phyloP scores from a whole-genome alignment of 2,797 vertebrate genomes.

The Remorina albescens region DNA sequence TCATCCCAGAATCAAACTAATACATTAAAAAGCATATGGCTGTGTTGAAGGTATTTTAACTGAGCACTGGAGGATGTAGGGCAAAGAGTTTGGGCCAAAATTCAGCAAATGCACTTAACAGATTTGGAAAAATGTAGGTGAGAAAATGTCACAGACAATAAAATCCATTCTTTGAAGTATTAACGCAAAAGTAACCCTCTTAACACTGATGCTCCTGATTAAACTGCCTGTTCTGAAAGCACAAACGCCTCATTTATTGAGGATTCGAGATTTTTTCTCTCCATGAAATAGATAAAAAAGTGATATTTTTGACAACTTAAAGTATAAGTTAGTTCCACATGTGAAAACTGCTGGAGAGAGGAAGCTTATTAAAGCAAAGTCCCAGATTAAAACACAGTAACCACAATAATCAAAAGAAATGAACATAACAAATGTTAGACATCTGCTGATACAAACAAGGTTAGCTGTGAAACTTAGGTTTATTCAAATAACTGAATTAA shows the following conservation, averaged over 20 bases:
- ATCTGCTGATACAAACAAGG: too few species aligned
- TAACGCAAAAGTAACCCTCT: conserved; percentile 43
- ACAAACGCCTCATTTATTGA: not conserved
- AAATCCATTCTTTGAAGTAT: conserved; percentile 47
- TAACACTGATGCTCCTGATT: conserved; percentile 30
- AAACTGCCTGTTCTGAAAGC: conserved; percentile 8
- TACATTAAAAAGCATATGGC: not conserved
- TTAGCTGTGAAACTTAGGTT: too few species aligned
- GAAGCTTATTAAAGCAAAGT: not conserved
- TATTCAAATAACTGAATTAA: too few species aligned
- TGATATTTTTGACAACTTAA: not conserved
- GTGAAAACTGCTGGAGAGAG: not conserved
- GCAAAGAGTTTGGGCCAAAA: conserved; percentile 14
- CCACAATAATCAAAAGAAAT: not conserved
- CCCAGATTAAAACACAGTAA: not conserved
- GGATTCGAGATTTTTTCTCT: not conserved
- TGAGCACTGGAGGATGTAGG: not conserved
- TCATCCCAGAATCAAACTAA: not conserved
- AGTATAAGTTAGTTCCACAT: not conserved
- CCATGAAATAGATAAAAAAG: not conserved
- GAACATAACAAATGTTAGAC: not conserved
- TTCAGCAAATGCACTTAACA: conserved; percentile 36
- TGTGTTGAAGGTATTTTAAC: conserved; percentile 14
- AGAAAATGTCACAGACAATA: conserved; percentile 32
- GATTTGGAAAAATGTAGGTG: conserved; percentile 31